phyloP scores from a whole-genome alignment of 2,797 vertebrate species.

The Clamator glandarius region DNA sequence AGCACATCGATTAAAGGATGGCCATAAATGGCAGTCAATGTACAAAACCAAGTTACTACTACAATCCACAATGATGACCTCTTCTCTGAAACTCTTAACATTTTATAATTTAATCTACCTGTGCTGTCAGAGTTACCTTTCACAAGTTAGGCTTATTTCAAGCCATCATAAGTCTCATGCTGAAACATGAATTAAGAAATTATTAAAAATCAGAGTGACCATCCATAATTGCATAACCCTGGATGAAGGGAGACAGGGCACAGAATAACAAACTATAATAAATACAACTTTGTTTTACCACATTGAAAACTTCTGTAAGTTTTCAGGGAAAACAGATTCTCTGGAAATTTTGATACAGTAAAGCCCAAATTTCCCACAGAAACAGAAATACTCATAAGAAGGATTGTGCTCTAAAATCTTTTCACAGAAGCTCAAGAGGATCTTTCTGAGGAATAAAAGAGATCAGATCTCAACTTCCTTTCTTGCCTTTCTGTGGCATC shows the following conservation, averaged over 20 bases:
- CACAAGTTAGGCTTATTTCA: background rate
- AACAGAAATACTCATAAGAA: background rate
- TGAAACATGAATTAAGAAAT: background rate
- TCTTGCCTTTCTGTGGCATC: background rate
- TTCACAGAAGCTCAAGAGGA: accelerated
- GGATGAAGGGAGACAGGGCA: background rate
- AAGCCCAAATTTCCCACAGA: background rate
- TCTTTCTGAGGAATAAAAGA: background rate
- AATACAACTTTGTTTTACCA: background rate
- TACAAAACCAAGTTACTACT: background rate
- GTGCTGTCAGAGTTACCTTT: background rate
- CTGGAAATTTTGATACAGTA: background rate
- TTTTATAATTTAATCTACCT: background rate
- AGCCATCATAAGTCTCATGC: background rate
- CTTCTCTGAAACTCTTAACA: background rate
- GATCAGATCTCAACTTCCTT: background rate
- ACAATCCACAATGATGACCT: background rate
- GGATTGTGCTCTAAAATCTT: background rate
- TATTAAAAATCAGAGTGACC: background rate
- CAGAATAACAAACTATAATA: background rate
- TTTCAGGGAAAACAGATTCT: background rate
- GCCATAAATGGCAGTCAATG: background rate
- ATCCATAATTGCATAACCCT: background rate
- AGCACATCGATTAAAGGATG: background rate
- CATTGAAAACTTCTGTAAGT: background rate